phyloP scores from a whole-genome alignment of 2,888 invertebrate genomes.

The Mayetiola destructor region DNA sequence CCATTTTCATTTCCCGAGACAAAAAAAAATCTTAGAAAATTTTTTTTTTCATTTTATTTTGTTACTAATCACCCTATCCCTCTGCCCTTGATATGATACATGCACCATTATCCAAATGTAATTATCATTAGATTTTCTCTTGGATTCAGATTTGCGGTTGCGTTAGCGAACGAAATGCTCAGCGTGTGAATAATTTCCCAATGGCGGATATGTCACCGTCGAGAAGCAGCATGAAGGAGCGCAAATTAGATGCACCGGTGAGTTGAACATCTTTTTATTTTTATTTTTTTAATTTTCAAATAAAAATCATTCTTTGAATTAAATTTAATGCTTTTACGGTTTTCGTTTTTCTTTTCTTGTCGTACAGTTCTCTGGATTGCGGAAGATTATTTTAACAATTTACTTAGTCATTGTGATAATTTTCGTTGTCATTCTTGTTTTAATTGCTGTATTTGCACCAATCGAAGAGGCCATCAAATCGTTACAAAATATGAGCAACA shows the following conservation, averaged over 20 bases:
- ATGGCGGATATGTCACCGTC: constrained; percentile 63
- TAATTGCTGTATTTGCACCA: constrained; percentile 60
- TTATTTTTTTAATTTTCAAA: neutral
- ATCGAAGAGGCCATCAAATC: constrained; percentile 45
- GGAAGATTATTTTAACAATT: constrained; percentile 62
- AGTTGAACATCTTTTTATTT: neutral
- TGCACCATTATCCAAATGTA: constrained; percentile 11
- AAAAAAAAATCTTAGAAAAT: neutral
- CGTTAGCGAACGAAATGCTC: constrained; percentile 56
- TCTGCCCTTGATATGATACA: neutral
- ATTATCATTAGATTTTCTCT: constrained; percentile 29
- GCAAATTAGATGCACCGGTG: constrained; percentile 66
- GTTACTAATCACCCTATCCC: constrained; percentile 13
- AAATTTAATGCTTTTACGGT: neutral
- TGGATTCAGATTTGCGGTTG: constrained; percentile 58
- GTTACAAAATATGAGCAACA: constrained; percentile 11
- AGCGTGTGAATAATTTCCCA: constrained; percentile 65
- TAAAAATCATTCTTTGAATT: constrained; percentile 4
- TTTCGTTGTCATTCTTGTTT: constrained; percentile 57
- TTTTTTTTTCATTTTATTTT: neutral
- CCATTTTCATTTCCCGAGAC: neutral
- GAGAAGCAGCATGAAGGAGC: constrained; percentile 50
- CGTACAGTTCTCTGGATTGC: constrained; percentile 61
- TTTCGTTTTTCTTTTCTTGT: constrained; percentile 25
- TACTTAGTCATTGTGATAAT: constrained; percentile 57